Percentiles rank a stretch among this genome's conserved stretches.
These are phyloP conservation scores for Andrena trimmerana DNA, from an alignment of 2,888 invertebrate species.

Conservation along the genomic window DNA sequence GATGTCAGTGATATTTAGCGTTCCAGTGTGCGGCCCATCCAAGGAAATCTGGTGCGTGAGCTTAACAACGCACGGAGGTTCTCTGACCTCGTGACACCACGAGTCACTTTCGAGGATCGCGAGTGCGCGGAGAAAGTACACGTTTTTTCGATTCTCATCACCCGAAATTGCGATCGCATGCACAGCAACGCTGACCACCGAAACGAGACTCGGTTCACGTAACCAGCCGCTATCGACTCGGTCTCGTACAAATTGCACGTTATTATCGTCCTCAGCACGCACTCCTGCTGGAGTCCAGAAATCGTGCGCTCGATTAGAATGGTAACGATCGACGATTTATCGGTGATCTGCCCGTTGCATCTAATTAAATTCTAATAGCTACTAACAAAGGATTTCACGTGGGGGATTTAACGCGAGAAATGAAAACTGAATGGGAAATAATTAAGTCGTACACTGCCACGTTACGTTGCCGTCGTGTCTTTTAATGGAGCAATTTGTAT, in stretches of 20 bases:
- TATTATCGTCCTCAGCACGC: background rate
- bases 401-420: background rate
- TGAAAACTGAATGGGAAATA: background rate
- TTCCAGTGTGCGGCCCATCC: slow-evolving; percentile 6
- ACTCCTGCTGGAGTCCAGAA: background rate
- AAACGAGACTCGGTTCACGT: slow-evolving; percentile 21
- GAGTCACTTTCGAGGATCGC: slow-evolving; percentile 46
- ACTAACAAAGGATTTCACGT: background rate
- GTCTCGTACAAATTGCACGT: background rate
- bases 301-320: background rate
- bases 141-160: slow-evolving; percentile 36
- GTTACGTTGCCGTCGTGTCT: background rate
- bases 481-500: slow-evolving; percentile 5
- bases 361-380: slow-evolving; percentile 27
- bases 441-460: background rate
- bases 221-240: background rate
- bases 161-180: slow-evolving; percentile 18
- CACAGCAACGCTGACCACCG: slow-evolving; percentile 7
- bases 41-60: slow-evolving; percentile 49
- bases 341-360: background rate
- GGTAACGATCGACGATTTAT: background rate
- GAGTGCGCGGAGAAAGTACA: slow-evolving; percentile 54
- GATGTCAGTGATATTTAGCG: slow-evolving; percentile 38
- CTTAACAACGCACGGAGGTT: slow-evolving; percentile 20
- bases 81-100: slow-evolving; percentile 52